phyloP scores from a whole-genome alignment of 2,113 vertebrate species.

The Ptilorrhoa leucosticta region DNA sequence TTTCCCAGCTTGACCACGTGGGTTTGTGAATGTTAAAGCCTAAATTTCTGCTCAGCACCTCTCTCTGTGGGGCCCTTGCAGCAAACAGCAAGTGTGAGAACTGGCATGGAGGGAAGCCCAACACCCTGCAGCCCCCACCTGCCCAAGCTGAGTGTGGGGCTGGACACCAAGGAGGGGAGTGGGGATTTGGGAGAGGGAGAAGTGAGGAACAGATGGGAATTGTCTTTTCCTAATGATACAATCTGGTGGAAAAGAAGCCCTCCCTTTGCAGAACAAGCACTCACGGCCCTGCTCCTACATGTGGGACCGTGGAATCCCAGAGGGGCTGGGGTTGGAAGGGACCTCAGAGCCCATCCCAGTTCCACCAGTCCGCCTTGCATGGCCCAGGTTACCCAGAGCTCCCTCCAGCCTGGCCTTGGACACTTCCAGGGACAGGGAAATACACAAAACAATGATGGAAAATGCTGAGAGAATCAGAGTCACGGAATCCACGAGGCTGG shows the following conservation, averaged over 20 bases:
- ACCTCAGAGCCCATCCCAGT: not conserved
- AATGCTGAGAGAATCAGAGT: not conserved
- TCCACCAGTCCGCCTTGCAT: not conserved
- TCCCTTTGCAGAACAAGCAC: accelerated
- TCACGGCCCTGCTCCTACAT: accelerated
- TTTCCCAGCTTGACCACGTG: not conserved
- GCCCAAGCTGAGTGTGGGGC: not conserved
- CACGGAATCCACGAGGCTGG: not conserved
- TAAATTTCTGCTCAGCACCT: not conserved
- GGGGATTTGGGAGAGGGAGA: not conserved
- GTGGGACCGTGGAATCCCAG: not conserved
- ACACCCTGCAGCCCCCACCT: not conserved
- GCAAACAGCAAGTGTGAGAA: not conserved
- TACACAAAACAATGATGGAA: not conserved
- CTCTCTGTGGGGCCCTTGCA: not conserved
- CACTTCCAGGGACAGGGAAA: not conserved
- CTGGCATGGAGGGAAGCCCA: not conserved
- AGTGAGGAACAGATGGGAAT: not conserved
- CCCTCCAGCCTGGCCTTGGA: not conserved
- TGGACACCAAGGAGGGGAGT: not conserved
- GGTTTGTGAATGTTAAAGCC: not conserved
- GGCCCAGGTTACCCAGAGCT: not conserved
- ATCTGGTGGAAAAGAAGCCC: not conserved
- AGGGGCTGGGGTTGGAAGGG: not conserved
- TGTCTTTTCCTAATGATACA: not conserved